phyloP scores from a whole-genome alignment of 2,113 vertebrate species.

The Monopterus albus region DNA sequence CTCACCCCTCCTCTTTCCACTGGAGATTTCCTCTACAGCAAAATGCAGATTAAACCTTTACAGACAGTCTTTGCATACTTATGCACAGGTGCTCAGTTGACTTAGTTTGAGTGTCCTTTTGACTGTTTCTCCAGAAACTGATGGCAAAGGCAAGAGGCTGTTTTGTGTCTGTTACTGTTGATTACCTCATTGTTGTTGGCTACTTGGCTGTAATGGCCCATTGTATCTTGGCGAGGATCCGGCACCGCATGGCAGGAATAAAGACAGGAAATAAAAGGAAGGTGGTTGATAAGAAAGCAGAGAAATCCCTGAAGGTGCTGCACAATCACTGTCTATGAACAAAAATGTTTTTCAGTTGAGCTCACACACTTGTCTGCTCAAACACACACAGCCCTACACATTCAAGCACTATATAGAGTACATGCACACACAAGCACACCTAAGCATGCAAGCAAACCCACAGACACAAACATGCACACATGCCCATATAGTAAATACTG shows the following conservation, averaged over 20 bases:
- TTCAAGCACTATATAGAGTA: no score
- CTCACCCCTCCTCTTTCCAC: background rate
- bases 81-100: constrained; percentile 1
- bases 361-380: constrained; percentile 9
- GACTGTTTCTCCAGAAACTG: constrained; percentile 27
- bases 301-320: constrained; percentile 67
- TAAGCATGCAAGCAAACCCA: no score
- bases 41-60: constrained; percentile 20
- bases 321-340: constrained; percentile 51
- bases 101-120: constrained; percentile 12
- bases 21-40: background rate
- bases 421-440: background rate
- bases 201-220: constrained; percentile 61
- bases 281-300: constrained; percentile 57
- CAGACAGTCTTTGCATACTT: background rate
- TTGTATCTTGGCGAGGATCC: constrained; percentile 46
- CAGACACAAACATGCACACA: no score
- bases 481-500: constrained; percentile 14
- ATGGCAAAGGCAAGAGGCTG: constrained; percentile 23
- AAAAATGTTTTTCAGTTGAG: constrained; percentile 48
- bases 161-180: constrained; percentile 53
- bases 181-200: constrained; percentile 49
- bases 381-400: background rate
- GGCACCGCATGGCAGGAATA: constrained; percentile 44
- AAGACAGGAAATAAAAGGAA: constrained; percentile 65